Evolutionary conservation across 2,797 vertebrate genomes (phyloP), one percentile per base, ranked within the genome.

Genomic region (Anabas testudineus): DNA sequence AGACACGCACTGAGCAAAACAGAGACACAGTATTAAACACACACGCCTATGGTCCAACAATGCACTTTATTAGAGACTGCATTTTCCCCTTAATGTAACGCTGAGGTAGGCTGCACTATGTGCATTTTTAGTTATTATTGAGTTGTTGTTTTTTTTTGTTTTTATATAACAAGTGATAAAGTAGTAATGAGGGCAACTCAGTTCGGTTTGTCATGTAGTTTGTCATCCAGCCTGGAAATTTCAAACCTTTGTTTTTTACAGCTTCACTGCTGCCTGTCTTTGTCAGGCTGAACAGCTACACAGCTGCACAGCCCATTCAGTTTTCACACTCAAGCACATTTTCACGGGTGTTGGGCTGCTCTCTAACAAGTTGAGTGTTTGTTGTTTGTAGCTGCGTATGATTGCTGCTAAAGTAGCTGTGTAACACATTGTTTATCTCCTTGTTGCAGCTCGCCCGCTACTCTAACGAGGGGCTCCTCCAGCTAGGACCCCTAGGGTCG

Each of bases 401-500:
- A 64, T 48, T 76, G 26, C 51, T 51, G 30, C 34, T 49, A 7
- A 46, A 32, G 7, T 39, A n/a, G 24, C 30, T 28, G 26, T 49
- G 19, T 74, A 49, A 84, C 37, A 28, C 52, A 34, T 26, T 67
- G 26, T 8, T 77, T 53, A 32, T 70, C 21, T 82, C 16, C 87
- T 32, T 67, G 30, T 85, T 80, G 39, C 81, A 99, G 98, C 94
- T 99, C 0, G 97, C 98, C n/a, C 95, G 98, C 54, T 99, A 99
- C 87, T 97, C 97, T 18, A 93, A 95, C 0, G 96, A 98, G 13
- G 98, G 98, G 0, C 94, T 99, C 42, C 93, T 99, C 63, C 98
- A 99, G 90, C 90, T 99, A 18, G 98, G 98, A 10, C 97, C 98
- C 0, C 87, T 99, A 87, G 98, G 98, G 72, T 99, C 98, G 2